phyloP scores from a whole-genome alignment of 2,797 vertebrate genomes.

The Hyperoplus lanceolatus region DNA sequence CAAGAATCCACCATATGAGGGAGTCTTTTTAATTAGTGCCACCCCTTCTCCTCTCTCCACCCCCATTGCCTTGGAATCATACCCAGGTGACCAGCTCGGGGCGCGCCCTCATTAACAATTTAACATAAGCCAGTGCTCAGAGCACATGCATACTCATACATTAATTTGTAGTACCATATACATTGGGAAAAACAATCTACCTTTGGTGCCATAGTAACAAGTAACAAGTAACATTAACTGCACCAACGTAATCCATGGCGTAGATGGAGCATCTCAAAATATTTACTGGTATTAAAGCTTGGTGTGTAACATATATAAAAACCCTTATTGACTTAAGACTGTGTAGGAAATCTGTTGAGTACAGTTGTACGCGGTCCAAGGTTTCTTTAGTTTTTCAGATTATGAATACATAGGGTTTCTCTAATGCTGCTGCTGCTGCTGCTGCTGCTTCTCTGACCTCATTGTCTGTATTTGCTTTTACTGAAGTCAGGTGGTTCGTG shows the following conservation, averaged over 20 bases:
- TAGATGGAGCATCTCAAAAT: neutral
- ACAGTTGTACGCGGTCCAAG: neutral
- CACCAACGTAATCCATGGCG: neutral
- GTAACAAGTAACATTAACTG: constrained; percentile 58
- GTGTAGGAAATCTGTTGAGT: neutral
- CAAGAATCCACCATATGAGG: constrained; percentile 21
- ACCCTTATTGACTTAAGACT: neutral
- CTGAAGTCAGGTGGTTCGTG: constrained; percentile 39
- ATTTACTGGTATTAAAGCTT: neutral
- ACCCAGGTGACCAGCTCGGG: constrained; percentile 72
- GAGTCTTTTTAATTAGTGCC: constrained; percentile 66
- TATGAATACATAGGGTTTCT: neutral
- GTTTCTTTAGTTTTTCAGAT: neutral
- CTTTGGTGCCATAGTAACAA: constrained; percentile 62
- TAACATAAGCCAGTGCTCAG: constrained; percentile 60
- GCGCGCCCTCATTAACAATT: constrained; percentile 78
- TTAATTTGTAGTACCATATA: constrained; percentile 42
- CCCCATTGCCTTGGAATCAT: neutral
- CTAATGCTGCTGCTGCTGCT: neutral
- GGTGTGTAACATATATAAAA: neutral
- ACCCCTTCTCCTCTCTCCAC: constrained; percentile 45
- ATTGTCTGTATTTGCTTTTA: constrained; percentile 68
- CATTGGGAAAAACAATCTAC: constrained; percentile 71
- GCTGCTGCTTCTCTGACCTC: constrained; percentile 14
- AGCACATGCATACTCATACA: constrained; percentile 44